Percentiles rank a stretch among this genome's conserved stretches.
phyloP scores from a whole-genome alignment of 2,888 invertebrate genomes.

The Autographa pulchrina region DNA sequence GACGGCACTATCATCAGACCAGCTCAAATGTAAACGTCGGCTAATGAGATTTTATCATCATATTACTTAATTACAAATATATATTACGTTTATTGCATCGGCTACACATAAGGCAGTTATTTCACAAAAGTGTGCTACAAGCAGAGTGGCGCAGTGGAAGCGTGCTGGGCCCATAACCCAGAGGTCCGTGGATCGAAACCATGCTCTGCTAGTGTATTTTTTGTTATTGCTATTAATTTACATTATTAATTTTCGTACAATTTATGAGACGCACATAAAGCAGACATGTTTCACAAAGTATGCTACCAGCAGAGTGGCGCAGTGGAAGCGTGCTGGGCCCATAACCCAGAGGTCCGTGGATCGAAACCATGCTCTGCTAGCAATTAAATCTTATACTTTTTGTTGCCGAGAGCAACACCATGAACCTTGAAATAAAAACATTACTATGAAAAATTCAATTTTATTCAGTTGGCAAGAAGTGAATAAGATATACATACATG shows the following conservation, averaged over 20 bases:
- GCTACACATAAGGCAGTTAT: neutral
- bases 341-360: constrained; percentile 98
- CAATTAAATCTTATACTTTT: neutral
- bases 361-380: constrained; percentile 90
- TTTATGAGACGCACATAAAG: neutral
- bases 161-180: constrained; percentile 95
- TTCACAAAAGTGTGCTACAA: constrained; percentile 53
- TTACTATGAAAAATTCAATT: no score
- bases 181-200: constrained; percentile 96
- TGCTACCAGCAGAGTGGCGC: constrained; percentile 92
- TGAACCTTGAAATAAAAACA: no score
- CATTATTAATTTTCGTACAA: neutral
- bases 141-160: constrained; percentile 95
- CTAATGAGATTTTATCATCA: no score
- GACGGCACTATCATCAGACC: no score
- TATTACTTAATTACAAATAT: no score
- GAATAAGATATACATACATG: no score
- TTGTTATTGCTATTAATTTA: neutral
- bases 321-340: constrained; percentile 96
- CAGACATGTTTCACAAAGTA: neutral
- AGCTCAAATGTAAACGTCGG: no score
- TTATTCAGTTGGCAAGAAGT: no score
- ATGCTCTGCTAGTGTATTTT: constrained; percentile 89
- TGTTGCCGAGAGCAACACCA: neutral
- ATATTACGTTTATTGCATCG: no score